Evolutionary conservation across 92 coral and sea anemone genomes (phyloP).

Genomic region (Phenganax marumi): DNA sequence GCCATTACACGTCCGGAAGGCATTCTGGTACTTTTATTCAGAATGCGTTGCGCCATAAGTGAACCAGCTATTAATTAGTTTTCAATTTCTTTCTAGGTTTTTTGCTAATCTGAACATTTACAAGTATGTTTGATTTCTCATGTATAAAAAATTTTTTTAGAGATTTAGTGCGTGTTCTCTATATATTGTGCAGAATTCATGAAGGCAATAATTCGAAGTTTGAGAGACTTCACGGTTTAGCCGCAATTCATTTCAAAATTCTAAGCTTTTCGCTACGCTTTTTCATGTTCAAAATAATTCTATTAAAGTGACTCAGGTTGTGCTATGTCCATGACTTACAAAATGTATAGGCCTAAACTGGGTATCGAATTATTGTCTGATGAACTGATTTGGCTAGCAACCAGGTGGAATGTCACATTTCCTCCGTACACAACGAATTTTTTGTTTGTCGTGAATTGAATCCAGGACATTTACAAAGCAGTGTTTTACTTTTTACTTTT

Average conservation of each 20-base stretch:
- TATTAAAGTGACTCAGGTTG: neutral
- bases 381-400: too few species aligned
- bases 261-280: neutral
- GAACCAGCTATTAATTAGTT: neutral
- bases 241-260: neutral
- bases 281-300: neutral
- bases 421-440: neutral
- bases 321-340: too few species aligned
- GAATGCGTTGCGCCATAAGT: neutral
- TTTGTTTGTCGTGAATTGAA: neutral
- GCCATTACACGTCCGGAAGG: too few species aligned
- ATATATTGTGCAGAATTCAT: too few species aligned
- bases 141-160: neutral
- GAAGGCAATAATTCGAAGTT: too few species aligned
- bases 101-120: conserved; percentile 27
- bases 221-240: too few species aligned
- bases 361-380: too few species aligned
- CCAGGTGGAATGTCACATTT: too few species aligned
- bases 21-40: too few species aligned
- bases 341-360: too few species aligned
- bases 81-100: conserved; percentile 9
- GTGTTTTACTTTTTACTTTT: conserved; percentile 22
- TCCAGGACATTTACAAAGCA: too few species aligned
- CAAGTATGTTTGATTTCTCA: conserved; percentile 19
- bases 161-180: neutral